Base-by-base conservation (phyloP, 2,113 vertebrate genomes). In the Puffinus mauretanicus region DNA sequence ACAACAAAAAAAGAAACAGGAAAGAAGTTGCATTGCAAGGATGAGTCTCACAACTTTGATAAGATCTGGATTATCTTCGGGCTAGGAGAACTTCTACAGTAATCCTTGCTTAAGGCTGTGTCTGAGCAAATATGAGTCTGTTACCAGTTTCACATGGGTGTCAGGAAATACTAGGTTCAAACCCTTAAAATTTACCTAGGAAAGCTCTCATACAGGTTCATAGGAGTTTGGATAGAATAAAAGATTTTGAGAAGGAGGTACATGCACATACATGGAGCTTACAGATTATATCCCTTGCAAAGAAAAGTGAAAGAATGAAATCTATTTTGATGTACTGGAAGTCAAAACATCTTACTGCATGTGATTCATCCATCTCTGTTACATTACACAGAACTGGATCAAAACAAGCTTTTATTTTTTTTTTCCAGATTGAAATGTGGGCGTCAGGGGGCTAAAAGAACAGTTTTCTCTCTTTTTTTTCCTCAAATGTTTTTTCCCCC, bases 381-480 rank as follows among this genome's bases (percentile, higher is more conserved):
- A 42, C n/a, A 62, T 85, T 96, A 90, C 44, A 83, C 46, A 80
- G 78, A 95, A 84, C 26, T 32, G 30, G 49, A 82, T 94, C 78
- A 75, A 76, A 91, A 86, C 15, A 88, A 75, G 88, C 16, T 86
- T 86, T 66, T 10, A 3, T n/a, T 47, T 88, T 47, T 88, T 80
- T 78, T 80, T 71, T 40, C 95, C 97, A 97, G 81, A 91, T 92
- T 91, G 88, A 90, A 96, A 65, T 71, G 85, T 97, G 94, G 96
- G 96, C 27, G 81, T 97, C n/a, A n/a, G 36, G 55, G 93, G 93
- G 27, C 92, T 86, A 96, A 96, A 96, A 96, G 96, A 94, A 97
- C 93, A 93, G 80, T 97, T 97, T 95, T 97, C 55, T 93, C 73
- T 82, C 61, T 69, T 83, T 88, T 27, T 49, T 49, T 20, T 5